Evolutionary conservation across 2,888 invertebrate genomes (phyloP), one percentile per base, ranked within the genome.

Genomic region (Cetonia aurata): DNA sequence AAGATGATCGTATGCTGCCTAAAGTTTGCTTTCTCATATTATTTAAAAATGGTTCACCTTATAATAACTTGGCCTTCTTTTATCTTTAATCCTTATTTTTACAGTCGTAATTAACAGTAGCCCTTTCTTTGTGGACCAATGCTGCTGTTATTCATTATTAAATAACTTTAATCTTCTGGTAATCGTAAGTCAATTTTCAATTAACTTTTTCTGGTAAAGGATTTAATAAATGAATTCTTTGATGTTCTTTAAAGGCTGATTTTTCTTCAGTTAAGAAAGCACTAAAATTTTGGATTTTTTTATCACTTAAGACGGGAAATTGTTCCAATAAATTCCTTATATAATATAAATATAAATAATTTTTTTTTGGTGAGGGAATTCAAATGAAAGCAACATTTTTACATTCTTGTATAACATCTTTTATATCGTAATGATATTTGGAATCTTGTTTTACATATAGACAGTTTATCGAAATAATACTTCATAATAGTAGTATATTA

Each of bases 231-330:
- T 67, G 10, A 37, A 37, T 8, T 37, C 37, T 37, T 37, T 37
- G 37, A 25, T 25, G 25, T 25, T 4, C 13, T 44, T 44, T 44
- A 3, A 44, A 6, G 6, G 10, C 3, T 44, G 10, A 44, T 44
- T 44, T 44, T 71, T 60, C 70, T 74, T 74, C 71, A 72, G 66
- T 70, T 72, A 72, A 50, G 70, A 1, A 55, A 59, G 71, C 55
- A 59, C 17, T 41, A 59, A 60, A 15, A 62, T 62, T 48, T 25
- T 3, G 4, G 3, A 25, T 25, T 25, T 25, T 25, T 25, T 25
- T 25, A 4, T 1, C 25, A 1, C 3, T 25, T 25, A 3, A 25
- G 25, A 25, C 3, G 25, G 25, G 25, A 25, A 25, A 25, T 25
- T 62, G 48, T 48, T 50, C 48, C 50, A 10, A 50, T 50, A 13